Conservation (phyloP, 2,113 vertebrate species). For the Solenodon paradoxus region DNA sequence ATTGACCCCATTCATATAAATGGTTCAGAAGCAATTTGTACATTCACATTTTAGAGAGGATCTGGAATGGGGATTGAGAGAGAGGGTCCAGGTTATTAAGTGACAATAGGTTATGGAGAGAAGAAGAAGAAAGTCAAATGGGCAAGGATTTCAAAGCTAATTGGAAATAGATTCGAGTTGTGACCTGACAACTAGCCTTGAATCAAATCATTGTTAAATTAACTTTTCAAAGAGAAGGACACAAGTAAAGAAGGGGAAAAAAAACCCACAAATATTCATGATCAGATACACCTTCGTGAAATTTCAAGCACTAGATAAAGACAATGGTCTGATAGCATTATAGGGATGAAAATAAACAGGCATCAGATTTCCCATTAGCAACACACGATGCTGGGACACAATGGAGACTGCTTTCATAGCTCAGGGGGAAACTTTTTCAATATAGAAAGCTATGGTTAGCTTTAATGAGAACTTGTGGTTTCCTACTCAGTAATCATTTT, state of each 20-base stretch:
- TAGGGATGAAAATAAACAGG: not conserved
- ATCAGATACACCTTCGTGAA: not conserved
- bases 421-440: not conserved
- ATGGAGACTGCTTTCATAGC: not conserved
- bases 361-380: not conserved
- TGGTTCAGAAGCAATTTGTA: not conserved
- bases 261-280: accelerated
- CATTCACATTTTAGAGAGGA: not conserved
- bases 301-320: not conserved
- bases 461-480: not conserved
- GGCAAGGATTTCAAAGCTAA: not conserved
- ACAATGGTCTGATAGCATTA: not conserved
- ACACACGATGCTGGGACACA: not conserved
- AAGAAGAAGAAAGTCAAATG: accelerated
- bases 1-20: not conserved
- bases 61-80: not conserved
- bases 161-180: not conserved
- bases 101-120: accelerated
- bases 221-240: not conserved
- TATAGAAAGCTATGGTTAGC: not conserved
- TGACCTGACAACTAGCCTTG: not conserved
- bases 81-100: not conserved
- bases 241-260: not conserved
- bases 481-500: not conserved
- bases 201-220: not conserved